Conservation (phyloP, 2,113 vertebrate species). For the Cinclus cinclus region DNA sequence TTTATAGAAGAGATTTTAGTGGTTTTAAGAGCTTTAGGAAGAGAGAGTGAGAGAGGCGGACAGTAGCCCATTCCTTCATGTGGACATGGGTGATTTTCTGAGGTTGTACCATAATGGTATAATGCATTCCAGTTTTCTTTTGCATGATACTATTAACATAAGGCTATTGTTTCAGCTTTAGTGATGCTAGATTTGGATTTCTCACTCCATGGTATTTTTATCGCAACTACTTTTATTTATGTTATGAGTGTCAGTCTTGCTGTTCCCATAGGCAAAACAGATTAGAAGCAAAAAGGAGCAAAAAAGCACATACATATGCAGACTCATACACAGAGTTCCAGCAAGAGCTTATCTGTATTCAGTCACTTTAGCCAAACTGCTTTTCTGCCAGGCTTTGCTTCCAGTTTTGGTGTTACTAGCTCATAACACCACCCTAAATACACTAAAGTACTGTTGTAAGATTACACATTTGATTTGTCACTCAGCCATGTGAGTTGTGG, state of each 20-base stretch:
- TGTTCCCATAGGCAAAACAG: neutral
- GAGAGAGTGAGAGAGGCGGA: rapidly evolving
- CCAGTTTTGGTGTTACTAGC: neutral
- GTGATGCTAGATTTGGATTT: neutral
- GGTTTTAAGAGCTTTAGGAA: neutral
- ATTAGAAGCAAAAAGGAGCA: neutral
- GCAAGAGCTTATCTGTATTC: neutral
- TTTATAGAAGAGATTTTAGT: neutral
- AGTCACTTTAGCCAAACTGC: neutral
- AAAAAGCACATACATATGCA: neutral
- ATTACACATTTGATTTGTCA: neutral
- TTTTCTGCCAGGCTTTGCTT: neutral
- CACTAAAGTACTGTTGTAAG: neutral
- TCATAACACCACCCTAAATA: neutral
- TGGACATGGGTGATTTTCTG: neutral
- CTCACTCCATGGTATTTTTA: neutral
- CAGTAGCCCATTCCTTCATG: neutral
- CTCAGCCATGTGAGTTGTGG: neutral
- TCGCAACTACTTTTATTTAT: neutral
- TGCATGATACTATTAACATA: neutral
- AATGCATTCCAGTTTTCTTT: neutral
- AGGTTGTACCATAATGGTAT: neutral
- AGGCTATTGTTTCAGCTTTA: neutral
- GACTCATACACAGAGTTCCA: neutral
- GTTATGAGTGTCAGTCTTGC: neutral